phyloP scores from a whole-genome alignment of 2,113 vertebrate species.

The Gulo gulo region DNA sequence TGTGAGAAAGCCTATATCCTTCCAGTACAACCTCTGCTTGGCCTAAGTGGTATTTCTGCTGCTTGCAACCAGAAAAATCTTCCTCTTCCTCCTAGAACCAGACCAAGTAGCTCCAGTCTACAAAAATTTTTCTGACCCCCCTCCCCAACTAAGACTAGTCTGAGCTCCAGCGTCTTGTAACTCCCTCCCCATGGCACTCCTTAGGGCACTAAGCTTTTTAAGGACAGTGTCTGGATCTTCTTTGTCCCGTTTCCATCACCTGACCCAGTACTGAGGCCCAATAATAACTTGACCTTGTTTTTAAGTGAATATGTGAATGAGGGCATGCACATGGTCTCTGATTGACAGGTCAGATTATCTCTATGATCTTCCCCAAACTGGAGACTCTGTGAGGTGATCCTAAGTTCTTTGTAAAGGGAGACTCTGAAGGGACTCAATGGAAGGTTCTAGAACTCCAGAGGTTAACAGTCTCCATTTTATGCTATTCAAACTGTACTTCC shows the following conservation, averaged over 20 bases:
- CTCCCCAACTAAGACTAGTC: no score
- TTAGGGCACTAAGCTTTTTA: background rate
- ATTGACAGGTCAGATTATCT: background rate
- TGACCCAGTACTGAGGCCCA: background rate
- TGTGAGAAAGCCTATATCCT: background rate
- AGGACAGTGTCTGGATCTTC: background rate
- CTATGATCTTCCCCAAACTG: background rate
- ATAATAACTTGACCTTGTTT: background rate
- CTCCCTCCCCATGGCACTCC: no score
- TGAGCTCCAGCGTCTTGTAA: background rate
- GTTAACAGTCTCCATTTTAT: background rate
- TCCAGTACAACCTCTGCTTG: background rate
- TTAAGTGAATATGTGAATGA: background rate
- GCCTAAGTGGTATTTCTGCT: background rate
- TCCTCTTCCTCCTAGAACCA: background rate
- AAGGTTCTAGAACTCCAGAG: background rate
- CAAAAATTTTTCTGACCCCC: background rate
- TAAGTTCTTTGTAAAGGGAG: background rate
- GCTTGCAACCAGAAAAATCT: background rate
- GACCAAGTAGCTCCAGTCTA: background rate
- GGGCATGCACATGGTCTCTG: background rate
- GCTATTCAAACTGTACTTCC: background rate
- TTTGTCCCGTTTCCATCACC: background rate
- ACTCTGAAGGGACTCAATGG: background rate
- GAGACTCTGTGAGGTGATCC: background rate